Base-by-base conservation (phyloP, 2,113 vertebrate species). In the Spea bombifrons region DNA sequence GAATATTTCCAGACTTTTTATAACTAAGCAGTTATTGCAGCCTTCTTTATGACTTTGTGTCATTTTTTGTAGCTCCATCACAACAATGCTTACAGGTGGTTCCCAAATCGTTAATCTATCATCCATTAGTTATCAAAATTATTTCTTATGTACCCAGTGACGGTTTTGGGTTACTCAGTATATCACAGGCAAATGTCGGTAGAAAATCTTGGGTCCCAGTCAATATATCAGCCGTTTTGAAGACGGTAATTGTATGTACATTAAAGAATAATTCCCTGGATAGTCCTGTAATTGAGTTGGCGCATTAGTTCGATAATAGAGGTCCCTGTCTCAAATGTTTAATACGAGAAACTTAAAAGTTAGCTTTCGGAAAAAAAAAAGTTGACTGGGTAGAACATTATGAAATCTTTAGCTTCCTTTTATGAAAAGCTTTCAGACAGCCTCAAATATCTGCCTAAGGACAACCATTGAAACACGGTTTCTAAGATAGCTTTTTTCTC, bases 391-490 rank as follows among this genome's bases (percentile, higher is more conserved):
- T 73, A 9, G 70, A 73, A 80, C 71, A 76, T 86, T 88, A 87
- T 88, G 84, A 87, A 88, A 85, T 86, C 64, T 87, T 84, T 50
- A 83, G 80, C 80, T 88, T 85, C 76, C 81, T 86, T 70, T 86
- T 85, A 83, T 73, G 80, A 87, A 75, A 86, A 59, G 46, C 81
- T 86, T 81, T 82, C 83, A 88, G 85, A 83, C 80, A 85, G 82
- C 78, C 84, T 84, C 84, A 83, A 83, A 84, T 86, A 86, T 83
- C 83, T 84, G 86, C 85, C 84, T 89, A 84, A 90, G 86, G 88
- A 88, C 83, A 88, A 86, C 84, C 53, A 80, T 64, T 86, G 0
- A 66, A 86, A 83, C 84, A 75, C 83, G 84, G 63, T 84, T 88
- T 85, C 84, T 83, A 84, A 88, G 87, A 88, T 87, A 90, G 83